Evolutionary conservation across 2,113 vertebrate species (phyloP), one percentile per base, ranked within the genome.

Genomic region (Plecturocebus donacophilus): DNA sequence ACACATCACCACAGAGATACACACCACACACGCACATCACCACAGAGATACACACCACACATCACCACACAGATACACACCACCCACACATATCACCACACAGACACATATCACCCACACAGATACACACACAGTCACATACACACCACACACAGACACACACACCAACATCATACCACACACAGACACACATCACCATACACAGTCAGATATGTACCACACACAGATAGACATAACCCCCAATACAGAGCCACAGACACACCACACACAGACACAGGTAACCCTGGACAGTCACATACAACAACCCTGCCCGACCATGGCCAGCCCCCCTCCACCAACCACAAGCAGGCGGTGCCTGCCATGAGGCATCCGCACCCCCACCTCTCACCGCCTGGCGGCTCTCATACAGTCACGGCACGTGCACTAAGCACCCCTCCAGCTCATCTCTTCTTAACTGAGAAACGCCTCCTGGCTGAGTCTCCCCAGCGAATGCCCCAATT

Each of bases 301-400:
- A 21, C 13, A 11, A 38, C 42, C 73, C 73, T 49, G 56, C 42
- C 42, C 5, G 9, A 52, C 32, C 20, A 11, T 19, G 13, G 47
- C 13, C 85, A 71, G 11, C 11, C 16, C 12, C 21, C 0, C 14
- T 25, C 35, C 14, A 10, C 16, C 13, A 40, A 54, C 6, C 25
- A 21, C 68, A 27, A 38, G 35, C 66, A 73, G 11, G 9, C 21
- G 1, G 47, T 13, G 27, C 54, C 83, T 17, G 17, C 84, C n/a
- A 1, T 1, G 9, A 12, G 21, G 8, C 30, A 2, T 21, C 54
- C 1, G 12, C 73, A 68, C 27, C 45, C 56, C 20, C 2, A 1
- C 42, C 8, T 10, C 56, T n/a, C 71, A 52, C 27, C 2, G 13
- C 52, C 71, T 70, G 32, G 13, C 2, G 16, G 45, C 20, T 13